A percentile compares a stretch with the other conserved stretches of the same genome.
These are phyloP conservation scores for Drosophila setosimentum DNA, from an alignment of 2,888 invertebrate species.

Conservation along the genomic window DNA sequence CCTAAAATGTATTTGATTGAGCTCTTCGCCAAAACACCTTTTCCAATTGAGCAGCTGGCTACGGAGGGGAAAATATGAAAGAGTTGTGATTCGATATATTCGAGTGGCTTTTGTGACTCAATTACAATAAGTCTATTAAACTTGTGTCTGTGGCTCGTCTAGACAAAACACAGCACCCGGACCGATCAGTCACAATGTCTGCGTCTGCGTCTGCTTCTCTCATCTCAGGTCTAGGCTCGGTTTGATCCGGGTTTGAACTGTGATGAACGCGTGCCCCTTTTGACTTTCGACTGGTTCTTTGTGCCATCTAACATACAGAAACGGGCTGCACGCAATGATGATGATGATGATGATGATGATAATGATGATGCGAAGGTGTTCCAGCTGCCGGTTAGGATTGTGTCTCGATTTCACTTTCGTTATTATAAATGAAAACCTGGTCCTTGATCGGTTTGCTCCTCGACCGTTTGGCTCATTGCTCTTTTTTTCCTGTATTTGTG, in stretches of 20 bases:
- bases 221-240: conserved; percentile 24
- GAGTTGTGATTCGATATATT: conserved; percentile 65
- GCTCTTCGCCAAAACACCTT: conserved; percentile 42
- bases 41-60: conserved; percentile 51
- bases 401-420: conserved; percentile 81
- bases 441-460: conserved; percentile 29
- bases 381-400: conserved; percentile 68
- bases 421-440: conserved; percentile 74
- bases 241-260: conserved; percentile 40
- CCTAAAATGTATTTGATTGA: conserved; percentile 14
- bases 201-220: conserved; percentile 10
- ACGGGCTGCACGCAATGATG: conserved; percentile 7
- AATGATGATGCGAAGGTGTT: conserved; percentile 74
- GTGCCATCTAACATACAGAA: conserved; percentile 68
- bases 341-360: conserved; percentile 13
- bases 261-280: conserved; percentile 76
- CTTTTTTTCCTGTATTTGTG: conserved; percentile 37
- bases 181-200: conserved; percentile 58
- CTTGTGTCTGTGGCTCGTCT: conserved; percentile 73
- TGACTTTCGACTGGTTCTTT: conserved; percentile 74
- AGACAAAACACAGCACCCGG: conserved; percentile 47
- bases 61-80: conserved; percentile 34
- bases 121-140: conserved; percentile 82
- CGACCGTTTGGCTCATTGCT: conserved; percentile 20
- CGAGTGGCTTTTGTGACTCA: conserved; percentile 80